Conservation (phyloP, 2,797 vertebrate genomes). For the Tapirus indicus region DNA sequence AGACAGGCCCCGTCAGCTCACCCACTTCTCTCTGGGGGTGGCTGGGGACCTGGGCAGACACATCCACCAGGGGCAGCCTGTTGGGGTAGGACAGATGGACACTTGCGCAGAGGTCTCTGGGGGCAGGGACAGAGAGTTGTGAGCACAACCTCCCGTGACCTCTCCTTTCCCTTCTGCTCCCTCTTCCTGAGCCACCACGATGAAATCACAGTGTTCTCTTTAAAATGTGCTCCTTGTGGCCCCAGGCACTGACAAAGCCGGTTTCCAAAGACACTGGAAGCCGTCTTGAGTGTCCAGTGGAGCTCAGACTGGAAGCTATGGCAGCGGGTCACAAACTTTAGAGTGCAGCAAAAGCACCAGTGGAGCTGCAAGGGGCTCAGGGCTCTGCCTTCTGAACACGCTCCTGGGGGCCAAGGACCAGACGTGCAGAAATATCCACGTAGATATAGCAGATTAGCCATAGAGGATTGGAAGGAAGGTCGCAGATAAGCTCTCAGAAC, state of each 20-base stretch:
- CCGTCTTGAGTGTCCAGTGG: neutral
- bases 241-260: neutral
- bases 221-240: neutral
- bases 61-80: neutral
- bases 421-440: rapidly evolving
- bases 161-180: too few species aligned
- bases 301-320: neutral
- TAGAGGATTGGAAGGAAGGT: neutral
- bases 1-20: rapidly evolving
- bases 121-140: neutral
- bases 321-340: neutral
- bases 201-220: neutral
- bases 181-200: neutral
- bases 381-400: neutral
- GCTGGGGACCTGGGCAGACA: neutral
- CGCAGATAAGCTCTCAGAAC: neutral
- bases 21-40: neutral
- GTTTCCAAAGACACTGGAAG: neutral
- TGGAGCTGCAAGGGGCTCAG: neutral
- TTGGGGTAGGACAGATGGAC: neutral
- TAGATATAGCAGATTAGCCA: neutral
- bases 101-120: rapidly evolving
- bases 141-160: neutral
- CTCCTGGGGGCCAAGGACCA: neutral
- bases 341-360: neutral